phyloP scores from a whole-genome alignment of 2,797 vertebrate genomes.

The Nyctalus aviator region DNA sequence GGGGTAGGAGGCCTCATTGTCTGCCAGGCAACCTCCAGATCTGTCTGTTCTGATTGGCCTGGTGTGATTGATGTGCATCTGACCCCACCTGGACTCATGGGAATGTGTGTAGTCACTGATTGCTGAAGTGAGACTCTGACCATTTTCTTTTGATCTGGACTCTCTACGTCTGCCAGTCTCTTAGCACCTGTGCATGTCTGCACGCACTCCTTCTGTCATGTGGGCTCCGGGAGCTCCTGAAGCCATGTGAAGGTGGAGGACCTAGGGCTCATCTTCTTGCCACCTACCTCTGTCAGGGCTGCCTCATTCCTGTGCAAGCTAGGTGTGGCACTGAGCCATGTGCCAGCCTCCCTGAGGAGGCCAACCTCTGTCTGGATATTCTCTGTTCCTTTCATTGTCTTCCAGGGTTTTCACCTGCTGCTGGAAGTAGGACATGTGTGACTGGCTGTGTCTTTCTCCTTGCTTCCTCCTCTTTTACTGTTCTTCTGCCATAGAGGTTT shows the following conservation, averaged over 20 bases:
- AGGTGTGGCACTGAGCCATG: background rate
- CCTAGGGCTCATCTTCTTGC: background rate
- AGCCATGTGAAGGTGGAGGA: background rate
- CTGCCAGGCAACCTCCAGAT: background rate
- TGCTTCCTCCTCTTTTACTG: background rate
- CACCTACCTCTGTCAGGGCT: background rate
- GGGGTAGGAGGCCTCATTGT: no score
- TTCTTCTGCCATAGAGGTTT: background rate
- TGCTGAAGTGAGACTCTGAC: background rate
- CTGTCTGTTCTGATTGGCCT: background rate
- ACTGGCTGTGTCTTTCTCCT: background rate
- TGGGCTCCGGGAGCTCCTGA: background rate
- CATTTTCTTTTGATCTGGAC: background rate
- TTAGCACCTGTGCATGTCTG: background rate
- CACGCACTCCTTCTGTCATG: background rate
- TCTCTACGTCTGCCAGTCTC: background rate
- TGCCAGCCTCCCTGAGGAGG: background rate
- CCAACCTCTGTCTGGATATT: background rate
- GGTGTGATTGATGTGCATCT: rapidly evolving
- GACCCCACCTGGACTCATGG: background rate
- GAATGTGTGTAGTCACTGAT: background rate
- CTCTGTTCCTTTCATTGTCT: background rate
- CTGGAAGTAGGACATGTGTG: background rate
- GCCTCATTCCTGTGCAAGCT: background rate
- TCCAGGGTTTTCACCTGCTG: background rate